Base-by-base conservation (phyloP, 2,888 invertebrate genomes). In the Acleris holmiana region DNA sequence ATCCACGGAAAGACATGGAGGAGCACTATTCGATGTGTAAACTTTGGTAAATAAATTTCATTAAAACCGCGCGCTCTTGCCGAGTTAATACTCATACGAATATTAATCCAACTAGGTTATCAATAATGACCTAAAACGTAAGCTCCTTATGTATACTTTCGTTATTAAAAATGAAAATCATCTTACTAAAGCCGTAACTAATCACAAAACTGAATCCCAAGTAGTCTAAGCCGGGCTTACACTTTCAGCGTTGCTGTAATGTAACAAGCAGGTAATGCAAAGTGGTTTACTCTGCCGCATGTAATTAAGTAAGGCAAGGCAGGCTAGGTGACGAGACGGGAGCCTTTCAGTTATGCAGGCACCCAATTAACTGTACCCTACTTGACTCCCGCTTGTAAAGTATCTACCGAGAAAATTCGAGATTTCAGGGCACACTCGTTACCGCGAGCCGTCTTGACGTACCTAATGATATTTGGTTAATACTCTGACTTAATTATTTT, bases 301-400 rank as follows among this genome's bases (percentile, higher is more conserved):
- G 62, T 60, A 60, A 64, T 67, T 60, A 57, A 41, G 56, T 59
- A 44, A 57, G 54, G 62, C 47, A 44, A 57, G 54, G 62, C 47
- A 40, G 21, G 44, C 53, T 23, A 51, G 58, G 63, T 64, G 63
- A 58, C 58, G 53, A 58, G 63, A 58, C 47, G 47, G 53, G 21
- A 29, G 44, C 23, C 55, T 55, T 47, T 47, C 49, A 41, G 55
- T 29, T 17, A 55, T 53, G 63, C 53, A 25, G 53, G 53, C 19
- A 48, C 40, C 50, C 56, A 56, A 62, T 62, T 62, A 62, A 57
- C 56, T 21, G 21, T 48, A 19, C 57, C 57, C 57, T 29, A 19
- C 44, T 51, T 51, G 60, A 51, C 46, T 23, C 25, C 23, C n/a
- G 19, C 53, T 55, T 29, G 59, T 46, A 44, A 51, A 51, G 51